These are phyloP conservation scores for Drosophila ustulata DNA, from an alignment of 2,888 invertebrate genomes.

Conservation along the genomic window DNA sequence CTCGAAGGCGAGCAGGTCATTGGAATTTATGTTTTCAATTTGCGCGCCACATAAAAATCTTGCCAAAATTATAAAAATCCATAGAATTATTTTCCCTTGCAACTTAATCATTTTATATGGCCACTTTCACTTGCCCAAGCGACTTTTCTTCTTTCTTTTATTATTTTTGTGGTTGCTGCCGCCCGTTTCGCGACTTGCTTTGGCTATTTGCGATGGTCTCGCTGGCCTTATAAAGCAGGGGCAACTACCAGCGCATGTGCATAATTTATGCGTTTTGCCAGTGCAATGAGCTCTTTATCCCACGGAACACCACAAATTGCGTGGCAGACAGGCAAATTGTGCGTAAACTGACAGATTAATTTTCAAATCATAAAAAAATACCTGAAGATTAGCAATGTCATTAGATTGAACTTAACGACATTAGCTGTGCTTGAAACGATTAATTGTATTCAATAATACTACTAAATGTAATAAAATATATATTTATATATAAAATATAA, in stretches of 20 bases:
- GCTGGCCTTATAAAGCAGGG: constrained; percentile 53
- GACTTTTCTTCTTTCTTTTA: constrained; percentile 19
- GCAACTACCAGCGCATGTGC: constrained; percentile 36
- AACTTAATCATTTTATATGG: constrained; percentile 75
- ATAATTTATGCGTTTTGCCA: constrained; percentile 67
- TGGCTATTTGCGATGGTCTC: constrained; percentile 11
- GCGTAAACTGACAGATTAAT: constrained; percentile 49
- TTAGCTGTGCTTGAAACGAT: not conserved
- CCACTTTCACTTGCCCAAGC: constrained; percentile 52
- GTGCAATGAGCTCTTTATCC: constrained; percentile 31
- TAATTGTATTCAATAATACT: too few species aligned
- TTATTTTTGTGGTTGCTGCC: constrained; percentile 4
- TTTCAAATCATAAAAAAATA: constrained; percentile 17
- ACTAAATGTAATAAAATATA: too few species aligned
- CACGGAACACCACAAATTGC: constrained; percentile 51
- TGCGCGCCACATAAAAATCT: constrained; percentile 58
- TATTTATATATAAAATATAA: too few species aligned
- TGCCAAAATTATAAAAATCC: constrained; percentile 70
- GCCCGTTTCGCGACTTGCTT: constrained; percentile 5
- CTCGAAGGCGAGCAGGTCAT: constrained; percentile 73
- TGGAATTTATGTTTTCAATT: constrained; percentile 78
- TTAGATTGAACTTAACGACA: not conserved
- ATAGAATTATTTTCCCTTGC: constrained; percentile 74
- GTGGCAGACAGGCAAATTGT: constrained; percentile 65
- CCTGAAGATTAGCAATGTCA: not conserved